Conservation (phyloP, 2,888 invertebrate genomes). For the Chirona hameri region DNA sequence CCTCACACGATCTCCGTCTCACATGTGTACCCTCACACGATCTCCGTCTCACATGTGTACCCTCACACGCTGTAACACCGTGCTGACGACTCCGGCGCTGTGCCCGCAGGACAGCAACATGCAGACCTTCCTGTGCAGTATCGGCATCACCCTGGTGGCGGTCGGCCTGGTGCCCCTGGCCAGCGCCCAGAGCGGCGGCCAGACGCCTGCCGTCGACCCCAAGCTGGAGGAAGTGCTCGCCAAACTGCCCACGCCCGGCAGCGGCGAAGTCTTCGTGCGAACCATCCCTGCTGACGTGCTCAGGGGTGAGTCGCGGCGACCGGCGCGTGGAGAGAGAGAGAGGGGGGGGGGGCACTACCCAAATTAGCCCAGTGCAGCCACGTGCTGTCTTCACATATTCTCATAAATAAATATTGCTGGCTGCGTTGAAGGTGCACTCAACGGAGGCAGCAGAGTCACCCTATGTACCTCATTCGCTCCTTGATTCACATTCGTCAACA, state of each 20-base stretch:
- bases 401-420: too few relatives aligned
- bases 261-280: slow-evolving; percentile 3
- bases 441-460: too few relatives aligned
- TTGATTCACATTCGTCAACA: too few relatives aligned
- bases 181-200: neutral
- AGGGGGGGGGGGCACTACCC: too few relatives aligned
- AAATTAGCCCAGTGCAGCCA: too few relatives aligned
- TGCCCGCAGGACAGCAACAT: neutral
- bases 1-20: too few relatives aligned
- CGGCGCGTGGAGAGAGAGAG: neutral
- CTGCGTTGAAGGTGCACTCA: too few relatives aligned
- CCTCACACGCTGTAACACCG: too few relatives aligned
- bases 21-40: too few relatives aligned
- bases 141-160: slow-evolving; percentile 8
- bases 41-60: too few relatives aligned
- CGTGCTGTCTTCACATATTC: too few relatives aligned
- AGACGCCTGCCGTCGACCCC: neutral
- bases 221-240: slow-evolving; percentile 26
- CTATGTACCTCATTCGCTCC: too few relatives aligned
- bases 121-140: neutral
- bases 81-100: neutral
- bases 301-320: neutral
- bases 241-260: slow-evolving; percentile 5
- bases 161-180: neutral
- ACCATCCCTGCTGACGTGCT: slow-evolving; percentile 22